A percentile compares a stretch with the other conserved stretches of the same genome.
Evolutionary conservation across 2,113 vertebrate species (phyloP).

Genomic region (Crotalus tigris): DNA sequence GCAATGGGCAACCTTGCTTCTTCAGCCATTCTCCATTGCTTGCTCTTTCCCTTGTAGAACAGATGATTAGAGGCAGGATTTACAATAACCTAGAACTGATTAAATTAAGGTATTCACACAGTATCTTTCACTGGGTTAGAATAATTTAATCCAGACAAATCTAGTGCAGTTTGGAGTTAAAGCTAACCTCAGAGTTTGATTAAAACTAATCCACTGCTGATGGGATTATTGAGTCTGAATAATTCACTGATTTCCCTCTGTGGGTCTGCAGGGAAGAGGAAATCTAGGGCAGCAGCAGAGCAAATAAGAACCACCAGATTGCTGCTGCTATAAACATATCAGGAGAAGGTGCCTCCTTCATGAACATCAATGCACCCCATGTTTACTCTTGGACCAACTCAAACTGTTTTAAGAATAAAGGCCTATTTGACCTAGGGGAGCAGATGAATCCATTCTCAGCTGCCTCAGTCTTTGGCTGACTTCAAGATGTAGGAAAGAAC

Average conservation of each 20-base stretch:
- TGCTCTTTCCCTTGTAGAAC: background rate
- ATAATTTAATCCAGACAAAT: background rate
- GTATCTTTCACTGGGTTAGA: background rate
- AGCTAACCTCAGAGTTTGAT: background rate
- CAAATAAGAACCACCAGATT: background rate
- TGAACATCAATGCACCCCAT: background rate
- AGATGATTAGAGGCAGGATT: background rate
- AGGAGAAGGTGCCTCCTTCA: background rate
- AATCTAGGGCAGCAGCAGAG: background rate
- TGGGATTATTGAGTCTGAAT: background rate
- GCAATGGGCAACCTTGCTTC: background rate
- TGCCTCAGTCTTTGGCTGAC: background rate
- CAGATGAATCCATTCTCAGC: background rate
- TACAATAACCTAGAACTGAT: background rate
- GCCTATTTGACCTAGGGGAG: background rate
- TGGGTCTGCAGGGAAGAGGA: background rate
- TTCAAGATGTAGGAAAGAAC: background rate
- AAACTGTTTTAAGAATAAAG: background rate
- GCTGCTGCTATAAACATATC: background rate
- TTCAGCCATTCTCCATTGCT: background rate
- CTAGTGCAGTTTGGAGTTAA: background rate
- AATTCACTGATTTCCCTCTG: background rate
- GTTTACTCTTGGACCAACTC: background rate
- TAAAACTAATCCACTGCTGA: background rate
- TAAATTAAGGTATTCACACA: background rate